Conservation (phyloP, 2,888 invertebrate species). For the Calephelis perditalis region DNA sequence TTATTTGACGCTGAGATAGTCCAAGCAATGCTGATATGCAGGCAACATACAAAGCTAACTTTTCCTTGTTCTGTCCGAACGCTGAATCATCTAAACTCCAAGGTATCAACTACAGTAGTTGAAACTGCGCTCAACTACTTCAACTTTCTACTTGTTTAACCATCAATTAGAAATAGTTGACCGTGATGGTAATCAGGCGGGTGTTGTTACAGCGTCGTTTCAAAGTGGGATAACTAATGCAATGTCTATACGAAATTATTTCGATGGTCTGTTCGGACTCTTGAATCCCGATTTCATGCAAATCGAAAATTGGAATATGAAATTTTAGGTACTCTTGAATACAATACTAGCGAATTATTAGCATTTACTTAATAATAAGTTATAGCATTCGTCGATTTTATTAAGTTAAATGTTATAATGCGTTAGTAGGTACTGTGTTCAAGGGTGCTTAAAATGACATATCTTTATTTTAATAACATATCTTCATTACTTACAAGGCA, state of each 20-base stretch:
- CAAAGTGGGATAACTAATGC: background rate
- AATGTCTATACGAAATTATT: background rate
- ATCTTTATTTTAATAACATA: too few relatives aligned
- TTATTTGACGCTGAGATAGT: background rate
- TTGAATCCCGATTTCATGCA: background rate
- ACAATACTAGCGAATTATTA: too few relatives aligned
- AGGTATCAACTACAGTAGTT: constrained; percentile 5
- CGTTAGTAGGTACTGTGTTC: too few relatives aligned
- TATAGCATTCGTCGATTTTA: too few relatives aligned
- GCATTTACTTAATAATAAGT: too few relatives aligned
- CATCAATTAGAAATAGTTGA: constrained; percentile 1
- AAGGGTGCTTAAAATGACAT: too few relatives aligned
- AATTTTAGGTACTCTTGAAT: too few relatives aligned
- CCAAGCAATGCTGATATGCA: background rate
- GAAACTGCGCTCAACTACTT: constrained; percentile 6
- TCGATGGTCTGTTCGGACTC: background rate
- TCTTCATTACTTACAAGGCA: too few relatives aligned
- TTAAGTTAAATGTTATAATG: too few relatives aligned
- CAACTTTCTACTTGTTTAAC: constrained; percentile 5
- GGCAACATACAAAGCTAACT: background rate
- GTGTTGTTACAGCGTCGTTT: background rate
- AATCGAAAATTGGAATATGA: background rate
- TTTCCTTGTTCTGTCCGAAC: constrained; percentile 5
- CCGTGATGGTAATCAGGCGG: background rate
- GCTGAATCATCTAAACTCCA: constrained; percentile 2